phyloP scores from a whole-genome alignment of 2,113 vertebrate species.

The Salvelinus alpinus region DNA sequence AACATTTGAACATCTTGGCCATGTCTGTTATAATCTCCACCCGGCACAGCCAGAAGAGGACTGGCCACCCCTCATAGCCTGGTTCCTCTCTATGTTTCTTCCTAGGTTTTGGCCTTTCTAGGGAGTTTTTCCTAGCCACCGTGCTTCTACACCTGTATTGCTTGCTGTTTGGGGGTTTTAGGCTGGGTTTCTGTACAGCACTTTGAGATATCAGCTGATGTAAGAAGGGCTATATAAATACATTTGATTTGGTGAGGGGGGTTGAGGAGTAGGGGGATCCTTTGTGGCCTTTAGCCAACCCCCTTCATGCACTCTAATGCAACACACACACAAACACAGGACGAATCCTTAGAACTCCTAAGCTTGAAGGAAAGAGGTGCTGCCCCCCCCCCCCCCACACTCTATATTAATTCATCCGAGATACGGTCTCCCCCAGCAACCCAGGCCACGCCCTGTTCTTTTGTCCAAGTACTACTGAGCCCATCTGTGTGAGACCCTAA shows the following conservation, averaged over 20 bases:
- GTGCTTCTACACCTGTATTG: too few species aligned
- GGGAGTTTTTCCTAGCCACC: too few species aligned
- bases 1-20: too few species aligned
- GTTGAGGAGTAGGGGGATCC: conserved; percentile 24
- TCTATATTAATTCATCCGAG: conserved; percentile 72
- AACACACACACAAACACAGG: conserved; percentile 42
- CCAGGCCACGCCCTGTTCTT: conserved; percentile 55
- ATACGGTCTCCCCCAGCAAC: conserved; percentile 61
- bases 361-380: conserved; percentile 37
- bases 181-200: too few species aligned
- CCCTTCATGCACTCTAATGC: conserved; percentile 23
- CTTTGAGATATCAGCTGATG: too few species aligned
- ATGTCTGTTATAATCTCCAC: too few species aligned
- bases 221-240: too few species aligned
- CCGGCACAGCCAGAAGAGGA: too few species aligned
- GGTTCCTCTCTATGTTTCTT: too few species aligned
- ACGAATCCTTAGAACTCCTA: conserved; percentile 3
- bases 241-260: not conserved
- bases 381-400: conserved; percentile 55
- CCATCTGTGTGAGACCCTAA: conserved; percentile 72
- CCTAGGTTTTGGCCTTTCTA: too few species aligned
- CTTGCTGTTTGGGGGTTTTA: too few species aligned
- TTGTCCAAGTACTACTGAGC: conserved; percentile 67
- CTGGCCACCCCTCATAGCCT: too few species aligned
- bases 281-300: conserved; percentile 51